Conservation (phyloP, 2,888 invertebrate species). For the Neoitamus cyanurus region DNA sequence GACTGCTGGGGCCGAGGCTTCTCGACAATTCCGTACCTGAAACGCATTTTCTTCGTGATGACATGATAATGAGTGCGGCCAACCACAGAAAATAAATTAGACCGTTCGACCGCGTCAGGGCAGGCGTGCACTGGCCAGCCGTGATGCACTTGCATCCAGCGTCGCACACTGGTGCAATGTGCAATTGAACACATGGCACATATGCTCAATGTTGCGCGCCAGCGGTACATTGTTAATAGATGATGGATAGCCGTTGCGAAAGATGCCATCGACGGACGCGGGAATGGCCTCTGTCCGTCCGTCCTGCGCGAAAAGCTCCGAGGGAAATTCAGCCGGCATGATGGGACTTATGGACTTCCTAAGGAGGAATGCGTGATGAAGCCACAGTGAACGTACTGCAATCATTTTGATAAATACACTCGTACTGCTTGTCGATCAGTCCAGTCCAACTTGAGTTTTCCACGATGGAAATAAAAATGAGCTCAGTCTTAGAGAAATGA, state of each 20-base stretch:
- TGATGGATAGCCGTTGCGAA: slow-evolving; percentile 41
- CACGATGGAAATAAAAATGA: no score
- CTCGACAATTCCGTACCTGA: slow-evolving; percentile 16
- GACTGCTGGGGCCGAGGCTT: slow-evolving; percentile 4
- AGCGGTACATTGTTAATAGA: slow-evolving; percentile 32
- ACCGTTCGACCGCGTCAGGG: slow-evolving; percentile 36
- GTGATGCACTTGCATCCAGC: slow-evolving; percentile 8
- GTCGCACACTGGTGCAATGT: not conserved
- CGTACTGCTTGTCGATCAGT: no score
- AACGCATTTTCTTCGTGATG: slow-evolving; percentile 54
- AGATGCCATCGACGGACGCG: slow-evolving; percentile 27
- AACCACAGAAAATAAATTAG: slow-evolving; percentile 57
- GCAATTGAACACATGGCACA: slow-evolving; percentile 44
- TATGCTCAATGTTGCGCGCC: slow-evolving; percentile 46
- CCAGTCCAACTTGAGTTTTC: no score
- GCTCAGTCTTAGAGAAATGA: no score
- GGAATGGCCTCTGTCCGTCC: not conserved
- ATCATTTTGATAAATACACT: no score
- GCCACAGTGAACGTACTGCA: no score
- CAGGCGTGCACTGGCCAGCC: slow-evolving; percentile 21
- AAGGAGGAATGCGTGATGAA: not conserved
- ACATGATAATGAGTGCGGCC: slow-evolving; percentile 57
- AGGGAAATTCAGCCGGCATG: not conserved
- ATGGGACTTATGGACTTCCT: not conserved
- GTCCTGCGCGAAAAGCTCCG: not conserved